Evolutionary conservation across 2,113 vertebrate genomes (phyloP).

Genomic region (Sebastes schlegelii): DNA sequence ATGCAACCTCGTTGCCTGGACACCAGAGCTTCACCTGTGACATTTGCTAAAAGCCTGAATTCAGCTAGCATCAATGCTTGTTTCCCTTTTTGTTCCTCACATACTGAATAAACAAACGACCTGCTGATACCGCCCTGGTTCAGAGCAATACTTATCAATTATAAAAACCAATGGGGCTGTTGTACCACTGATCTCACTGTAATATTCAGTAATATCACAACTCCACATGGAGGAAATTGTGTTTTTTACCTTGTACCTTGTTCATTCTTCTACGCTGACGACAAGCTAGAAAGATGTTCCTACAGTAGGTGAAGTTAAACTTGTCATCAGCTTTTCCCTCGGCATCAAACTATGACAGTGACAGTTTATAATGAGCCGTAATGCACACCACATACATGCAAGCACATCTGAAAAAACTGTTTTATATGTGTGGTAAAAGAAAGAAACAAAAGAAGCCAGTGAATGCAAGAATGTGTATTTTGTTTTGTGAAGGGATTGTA

Average conservation of each 20-base stretch:
- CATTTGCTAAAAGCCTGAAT: conserved; percentile 33
- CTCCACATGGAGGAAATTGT: not conserved
- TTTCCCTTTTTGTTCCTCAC: not conserved
- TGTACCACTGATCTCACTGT: not conserved
- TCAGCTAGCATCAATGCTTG: not conserved
- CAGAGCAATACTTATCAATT: not conserved
- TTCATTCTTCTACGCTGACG: conserved; percentile 24
- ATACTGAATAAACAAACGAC: not conserved
- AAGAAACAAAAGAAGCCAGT: not conserved
- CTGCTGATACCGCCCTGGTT: not conserved
- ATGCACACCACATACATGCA: conserved; percentile 20
- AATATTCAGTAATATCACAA: not conserved
- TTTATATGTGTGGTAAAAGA: not conserved
- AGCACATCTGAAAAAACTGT: conserved; percentile 24
- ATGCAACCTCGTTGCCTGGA: conserved; percentile 55
- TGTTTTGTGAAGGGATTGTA: conserved; percentile 43
- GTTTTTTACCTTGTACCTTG: not conserved
- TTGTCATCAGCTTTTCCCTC: conserved; percentile 56
- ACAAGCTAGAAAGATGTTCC: conserved; percentile 21
- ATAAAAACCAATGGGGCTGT: not conserved
- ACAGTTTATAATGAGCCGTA: conserved; percentile 14
- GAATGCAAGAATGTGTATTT: conserved; percentile 29
- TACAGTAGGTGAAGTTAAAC: conserved; percentile 37
- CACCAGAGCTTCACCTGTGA: conserved; percentile 7
- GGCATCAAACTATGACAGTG: conserved; percentile 8